Conservation (phyloP, 2,113 vertebrate species). For the Circaetus cinerascens region DNA sequence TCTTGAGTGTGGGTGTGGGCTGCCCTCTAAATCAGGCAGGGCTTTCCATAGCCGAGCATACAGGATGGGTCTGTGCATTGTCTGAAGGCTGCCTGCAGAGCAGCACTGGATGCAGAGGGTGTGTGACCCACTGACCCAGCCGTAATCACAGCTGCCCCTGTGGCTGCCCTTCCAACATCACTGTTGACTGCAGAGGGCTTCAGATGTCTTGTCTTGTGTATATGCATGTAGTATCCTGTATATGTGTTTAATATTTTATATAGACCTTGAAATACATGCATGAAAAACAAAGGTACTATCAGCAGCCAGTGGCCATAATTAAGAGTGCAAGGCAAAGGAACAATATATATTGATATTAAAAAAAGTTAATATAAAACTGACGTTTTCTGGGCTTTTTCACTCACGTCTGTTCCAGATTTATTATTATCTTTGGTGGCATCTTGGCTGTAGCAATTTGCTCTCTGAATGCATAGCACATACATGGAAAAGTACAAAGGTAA, state of each 20-base stretch:
- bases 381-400: not conserved
- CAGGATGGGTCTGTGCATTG: not conserved
- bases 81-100: not conserved
- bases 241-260: not conserved
- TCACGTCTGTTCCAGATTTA: not conserved
- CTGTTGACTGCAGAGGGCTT: not conserved
- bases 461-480: not conserved
- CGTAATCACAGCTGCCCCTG: too few species aligned
- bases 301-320: not conserved
- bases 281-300: not conserved
- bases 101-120: fast-evolving
- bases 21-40: not conserved
- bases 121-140: not conserved
- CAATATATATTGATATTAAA: not conserved
- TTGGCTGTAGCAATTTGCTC: not conserved
- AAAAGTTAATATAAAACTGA: not conserved
- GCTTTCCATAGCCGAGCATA: not conserved
- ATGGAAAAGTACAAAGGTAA: not conserved
- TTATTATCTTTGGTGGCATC: not conserved
- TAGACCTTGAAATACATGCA: not conserved
- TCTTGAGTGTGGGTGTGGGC: not conserved
- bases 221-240: not conserved
- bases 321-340: not conserved
- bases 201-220: not conserved
- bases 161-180: not conserved